Percentiles rank a stretch among this genome's conserved stretches.
These are phyloP conservation scores for Xestia sexstrigata DNA, from an alignment of 2,888 invertebrate species.

Conservation along the genomic window DNA sequence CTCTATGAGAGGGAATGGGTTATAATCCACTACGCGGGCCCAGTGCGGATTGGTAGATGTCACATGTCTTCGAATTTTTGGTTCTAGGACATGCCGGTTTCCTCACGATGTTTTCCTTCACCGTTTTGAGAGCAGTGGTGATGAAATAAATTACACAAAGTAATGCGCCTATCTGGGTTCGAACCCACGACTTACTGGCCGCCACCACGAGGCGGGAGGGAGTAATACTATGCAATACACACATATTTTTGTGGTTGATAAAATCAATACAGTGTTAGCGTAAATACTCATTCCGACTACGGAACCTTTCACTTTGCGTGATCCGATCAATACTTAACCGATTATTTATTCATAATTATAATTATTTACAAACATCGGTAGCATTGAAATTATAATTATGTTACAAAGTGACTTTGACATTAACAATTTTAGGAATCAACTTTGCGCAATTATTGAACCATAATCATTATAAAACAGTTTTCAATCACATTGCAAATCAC, in stretches of 20 bases:
- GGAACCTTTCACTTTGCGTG: not conserved
- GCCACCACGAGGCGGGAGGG: too few relatives aligned
- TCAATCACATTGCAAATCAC: not conserved
- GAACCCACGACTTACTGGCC: too few relatives aligned
- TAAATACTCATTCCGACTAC: not conserved
- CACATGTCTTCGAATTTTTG: too few relatives aligned
- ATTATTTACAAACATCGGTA: constrained; percentile 33
- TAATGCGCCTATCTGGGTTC: too few relatives aligned
- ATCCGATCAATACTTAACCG: not conserved
- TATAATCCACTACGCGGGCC: too few relatives aligned
- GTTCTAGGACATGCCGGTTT: too few relatives aligned
- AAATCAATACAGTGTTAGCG: not conserved
- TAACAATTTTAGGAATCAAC: constrained; percentile 11
- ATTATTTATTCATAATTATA: not conserved
- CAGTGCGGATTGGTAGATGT: too few relatives aligned
- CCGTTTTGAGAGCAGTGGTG: too few relatives aligned
- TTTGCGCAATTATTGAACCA: constrained; percentile 14
- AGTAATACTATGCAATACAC: too few relatives aligned
- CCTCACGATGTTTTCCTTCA: too few relatives aligned
- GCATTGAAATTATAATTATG: constrained; percentile 48
- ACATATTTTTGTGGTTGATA: not conserved
- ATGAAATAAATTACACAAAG: too few relatives aligned
- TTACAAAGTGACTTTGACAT: constrained; percentile 41
- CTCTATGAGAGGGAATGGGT: too few relatives aligned
- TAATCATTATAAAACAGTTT: constrained; percentile 3